Conservation (phyloP, 37 sponge, comb jelly and placozoan species). For the Beroe forskalii region DNA sequence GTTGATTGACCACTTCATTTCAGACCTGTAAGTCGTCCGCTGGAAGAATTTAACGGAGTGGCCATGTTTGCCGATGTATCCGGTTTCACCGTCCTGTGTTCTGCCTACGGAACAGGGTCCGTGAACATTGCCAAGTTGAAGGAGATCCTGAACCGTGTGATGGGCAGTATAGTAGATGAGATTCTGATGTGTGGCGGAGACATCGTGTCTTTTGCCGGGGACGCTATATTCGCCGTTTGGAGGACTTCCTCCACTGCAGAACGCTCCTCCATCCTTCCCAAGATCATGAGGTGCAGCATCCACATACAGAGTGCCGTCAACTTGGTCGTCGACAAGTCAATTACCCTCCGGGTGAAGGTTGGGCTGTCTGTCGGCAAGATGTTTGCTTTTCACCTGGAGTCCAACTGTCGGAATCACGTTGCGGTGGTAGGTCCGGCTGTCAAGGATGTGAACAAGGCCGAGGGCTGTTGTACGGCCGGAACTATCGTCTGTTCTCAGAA, state of each 20-base stretch:
- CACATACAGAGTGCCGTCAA: slow-evolving; percentile 58
- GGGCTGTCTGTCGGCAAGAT: slow-evolving; percentile 49
- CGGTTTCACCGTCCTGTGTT: slow-evolving; percentile 43
- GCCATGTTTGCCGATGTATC: slow-evolving; percentile 66
- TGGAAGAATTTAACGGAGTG: slow-evolving; percentile 47
- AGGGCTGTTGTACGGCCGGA: slow-evolving; percentile 44
- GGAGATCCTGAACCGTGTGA: slow-evolving; percentile 40
- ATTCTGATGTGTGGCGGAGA: slow-evolving; percentile 59
- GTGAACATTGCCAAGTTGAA: slow-evolving; percentile 59
- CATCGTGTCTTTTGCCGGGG: slow-evolving; percentile 57
- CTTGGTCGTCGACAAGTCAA: slow-evolving; percentile 33
- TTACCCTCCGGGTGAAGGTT: slow-evolving; percentile 44
- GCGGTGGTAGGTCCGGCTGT: slow-evolving; percentile 56
- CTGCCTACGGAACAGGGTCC: slow-evolving; percentile 15
- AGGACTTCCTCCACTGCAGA: slow-evolving; percentile 11
- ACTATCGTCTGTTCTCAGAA: slow-evolving; percentile 27
- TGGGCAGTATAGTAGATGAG: slow-evolving; percentile 54
- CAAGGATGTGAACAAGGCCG: slow-evolving; percentile 59
- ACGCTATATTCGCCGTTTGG: slow-evolving; percentile 56
- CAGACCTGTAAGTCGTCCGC: neutral
- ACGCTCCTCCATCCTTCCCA: slow-evolving; percentile 47
- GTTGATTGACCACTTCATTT: no score
- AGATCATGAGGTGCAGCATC: slow-evolving; percentile 14
- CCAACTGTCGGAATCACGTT: neutral
- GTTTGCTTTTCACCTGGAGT: slow-evolving; percentile 23